Conservation (phyloP, 2,888 invertebrate genomes). For the Orchestes rusci region DNA sequence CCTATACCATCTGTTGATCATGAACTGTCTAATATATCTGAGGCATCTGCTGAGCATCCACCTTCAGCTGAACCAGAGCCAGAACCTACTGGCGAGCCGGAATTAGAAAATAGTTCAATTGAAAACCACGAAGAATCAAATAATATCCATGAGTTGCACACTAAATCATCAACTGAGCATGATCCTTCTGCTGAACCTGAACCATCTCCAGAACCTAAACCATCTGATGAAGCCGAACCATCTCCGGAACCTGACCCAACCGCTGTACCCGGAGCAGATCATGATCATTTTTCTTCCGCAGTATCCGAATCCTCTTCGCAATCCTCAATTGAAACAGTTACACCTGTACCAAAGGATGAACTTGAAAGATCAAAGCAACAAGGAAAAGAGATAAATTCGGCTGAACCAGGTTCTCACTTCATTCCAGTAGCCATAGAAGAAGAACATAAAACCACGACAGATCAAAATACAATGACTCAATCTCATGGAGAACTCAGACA, state of each 20-base stretch:
- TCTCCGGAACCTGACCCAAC: conserved; percentile 3
- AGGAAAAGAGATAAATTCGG: not conserved
- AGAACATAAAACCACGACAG: conserved; percentile 1
- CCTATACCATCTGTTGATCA: conserved; percentile 34
- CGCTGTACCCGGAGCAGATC: not conserved
- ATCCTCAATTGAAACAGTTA: too few relatives aligned
- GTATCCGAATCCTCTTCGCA: not conserved
- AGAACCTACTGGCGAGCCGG: conserved; percentile 8
- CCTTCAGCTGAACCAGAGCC: conserved; percentile 12
- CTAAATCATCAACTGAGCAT: conserved; percentile 2
- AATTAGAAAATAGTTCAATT: not conserved
- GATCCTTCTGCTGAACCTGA: conserved; percentile 11
- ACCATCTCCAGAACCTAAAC: conserved; percentile 1
- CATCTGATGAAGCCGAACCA: conserved; percentile 12
- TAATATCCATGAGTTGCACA: conserved; percentile 21
- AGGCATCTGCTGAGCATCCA: conserved; percentile 27
- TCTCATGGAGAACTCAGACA: conserved; percentile 11
- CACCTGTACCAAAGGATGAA: not conserved
- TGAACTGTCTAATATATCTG: conserved; percentile 26
- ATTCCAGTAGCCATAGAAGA: conserved; percentile 1
- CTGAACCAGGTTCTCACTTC: not conserved
- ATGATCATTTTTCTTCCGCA: too few relatives aligned
- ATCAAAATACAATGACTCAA: not conserved
- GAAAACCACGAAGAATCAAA: conserved; percentile 6
- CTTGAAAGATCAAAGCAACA: not conserved